Conservation (phyloP, 2,797 vertebrate species). For the Cyprinodon diabolis region DNA sequence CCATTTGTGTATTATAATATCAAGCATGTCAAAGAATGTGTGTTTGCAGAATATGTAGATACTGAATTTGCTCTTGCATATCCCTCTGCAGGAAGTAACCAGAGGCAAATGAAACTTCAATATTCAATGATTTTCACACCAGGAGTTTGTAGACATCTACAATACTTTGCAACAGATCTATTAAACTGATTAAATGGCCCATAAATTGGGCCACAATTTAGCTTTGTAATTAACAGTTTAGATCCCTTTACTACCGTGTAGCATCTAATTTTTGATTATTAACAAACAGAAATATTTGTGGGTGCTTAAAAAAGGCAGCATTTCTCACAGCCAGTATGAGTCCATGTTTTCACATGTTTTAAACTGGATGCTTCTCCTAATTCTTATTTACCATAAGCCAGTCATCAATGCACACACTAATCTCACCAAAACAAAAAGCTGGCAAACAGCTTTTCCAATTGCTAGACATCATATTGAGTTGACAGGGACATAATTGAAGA, state of each 20-base stretch:
- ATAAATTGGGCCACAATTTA: slow-evolving; percentile 49
- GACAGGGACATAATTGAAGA: slow-evolving; percentile 31
- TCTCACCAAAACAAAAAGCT: slow-evolving; percentile 47
- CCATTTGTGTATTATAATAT: background rate
- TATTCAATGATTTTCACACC: slow-evolving; percentile 60
- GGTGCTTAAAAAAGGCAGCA: slow-evolving; percentile 8
- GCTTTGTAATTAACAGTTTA: slow-evolving; percentile 59
- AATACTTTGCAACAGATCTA: slow-evolving; percentile 29
- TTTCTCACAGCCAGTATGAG: background rate
- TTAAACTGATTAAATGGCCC: slow-evolving; percentile 59
- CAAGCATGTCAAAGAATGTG: background rate
- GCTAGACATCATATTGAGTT: slow-evolving; percentile 31
- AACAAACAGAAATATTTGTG: slow-evolving; percentile 5
- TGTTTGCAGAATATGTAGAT: background rate
- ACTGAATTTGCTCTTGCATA: slow-evolving; percentile 20
- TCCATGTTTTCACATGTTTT: slow-evolving; percentile 8
- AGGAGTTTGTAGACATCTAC: slow-evolving; percentile 31
- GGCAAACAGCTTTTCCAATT: slow-evolving; percentile 19
- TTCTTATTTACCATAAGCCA: slow-evolving; percentile 41
- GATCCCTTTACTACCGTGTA: slow-evolving; percentile 40
- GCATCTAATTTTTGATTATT: slow-evolving; percentile 29
- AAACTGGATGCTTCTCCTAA: slow-evolving; percentile 28
- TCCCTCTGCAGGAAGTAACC: slow-evolving; percentile 39
- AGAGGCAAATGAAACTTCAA: slow-evolving; percentile 39
- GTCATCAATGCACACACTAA: slow-evolving; percentile 25